These are phyloP conservation scores for Parelbella ahira DNA, from an alignment of 2,888 invertebrate genomes.

Conservation along the genomic window DNA sequence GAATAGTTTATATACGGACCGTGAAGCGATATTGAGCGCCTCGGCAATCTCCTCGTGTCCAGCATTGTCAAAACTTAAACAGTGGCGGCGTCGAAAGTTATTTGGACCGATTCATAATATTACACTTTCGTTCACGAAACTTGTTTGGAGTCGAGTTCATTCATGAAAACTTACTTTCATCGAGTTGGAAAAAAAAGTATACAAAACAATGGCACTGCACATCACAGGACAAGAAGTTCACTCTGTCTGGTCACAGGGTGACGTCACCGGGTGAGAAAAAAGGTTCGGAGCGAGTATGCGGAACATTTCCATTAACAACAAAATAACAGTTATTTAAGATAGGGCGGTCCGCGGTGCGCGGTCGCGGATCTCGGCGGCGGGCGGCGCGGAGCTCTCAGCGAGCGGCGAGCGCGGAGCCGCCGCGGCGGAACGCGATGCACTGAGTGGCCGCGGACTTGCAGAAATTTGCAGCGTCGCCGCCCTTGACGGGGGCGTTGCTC, in stretches of 20 bases:
- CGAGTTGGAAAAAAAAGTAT: constrained; percentile 46
- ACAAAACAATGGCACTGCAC: constrained; percentile 48
- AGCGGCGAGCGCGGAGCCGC: constrained; percentile 72
- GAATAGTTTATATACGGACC: constrained; percentile 51
- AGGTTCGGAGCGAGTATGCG: constrained; percentile 67
- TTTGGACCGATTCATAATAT: constrained; percentile 63
- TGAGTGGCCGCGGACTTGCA: constrained; percentile 76
- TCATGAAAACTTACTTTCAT: constrained; percentile 65
- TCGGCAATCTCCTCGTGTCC: constrained; percentile 67
- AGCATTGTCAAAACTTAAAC: constrained; percentile 56
- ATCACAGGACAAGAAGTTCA: constrained; percentile 45
- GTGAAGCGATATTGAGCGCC: constrained; percentile 67
- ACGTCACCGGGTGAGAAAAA: constrained; percentile 40
- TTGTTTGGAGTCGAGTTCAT: constrained; percentile 58
- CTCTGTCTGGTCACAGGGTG: constrained; percentile 36
- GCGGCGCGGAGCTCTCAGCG: constrained; percentile 47
- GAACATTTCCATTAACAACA: constrained; percentile 74
- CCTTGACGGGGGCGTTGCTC: constrained; percentile 81
- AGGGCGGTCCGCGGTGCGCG: constrained; percentile 53
- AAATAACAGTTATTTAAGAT: constrained; percentile 76
- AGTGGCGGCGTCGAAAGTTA: constrained; percentile 47
- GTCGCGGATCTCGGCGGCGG: constrained; percentile 35
- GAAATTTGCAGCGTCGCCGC: constrained; percentile 80
- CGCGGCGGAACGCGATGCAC: constrained; percentile 79
- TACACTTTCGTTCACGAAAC: constrained; percentile 66